Conservation (phyloP, 2,888 invertebrate species). For the Leptarthrus brevirostris region DNA sequence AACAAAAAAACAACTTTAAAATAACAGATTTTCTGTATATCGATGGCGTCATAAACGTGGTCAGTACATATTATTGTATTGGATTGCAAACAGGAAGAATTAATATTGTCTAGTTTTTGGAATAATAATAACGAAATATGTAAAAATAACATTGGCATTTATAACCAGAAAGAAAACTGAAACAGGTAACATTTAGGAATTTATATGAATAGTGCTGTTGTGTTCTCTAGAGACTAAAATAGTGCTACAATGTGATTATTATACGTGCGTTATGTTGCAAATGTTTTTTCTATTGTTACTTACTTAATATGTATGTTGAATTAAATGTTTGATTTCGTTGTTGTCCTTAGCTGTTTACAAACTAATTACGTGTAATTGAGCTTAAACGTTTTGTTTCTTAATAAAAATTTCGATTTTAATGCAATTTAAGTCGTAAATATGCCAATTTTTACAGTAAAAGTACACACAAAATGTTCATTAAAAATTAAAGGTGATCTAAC, state of each 20-base stretch:
- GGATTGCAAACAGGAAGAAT: neutral
- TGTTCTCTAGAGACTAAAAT: constrained; percentile 36
- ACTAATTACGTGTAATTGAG: too few relatives aligned
- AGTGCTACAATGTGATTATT: constrained; percentile 26
- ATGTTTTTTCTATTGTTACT: neutral
- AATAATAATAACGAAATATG: constrained; percentile 14
- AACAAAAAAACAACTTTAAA: neutral
- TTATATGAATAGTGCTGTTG: constrained; percentile 36
- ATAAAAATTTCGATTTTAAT: too few relatives aligned
- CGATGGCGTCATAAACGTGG: neutral
- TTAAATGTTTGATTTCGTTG: too few relatives aligned
- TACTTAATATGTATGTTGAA: neutral
- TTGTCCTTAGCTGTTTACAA: neutral
- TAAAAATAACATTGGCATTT: neutral
- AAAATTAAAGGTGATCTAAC: too few relatives aligned
- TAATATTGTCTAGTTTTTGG: too few relatives aligned
- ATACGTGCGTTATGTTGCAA: constrained; percentile 14
- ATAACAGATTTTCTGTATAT: too few relatives aligned
- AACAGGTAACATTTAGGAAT: constrained; percentile 43
- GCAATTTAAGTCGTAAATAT: too few relatives aligned
- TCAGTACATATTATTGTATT: neutral
- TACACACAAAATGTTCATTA: too few relatives aligned
- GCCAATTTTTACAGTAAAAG: too few relatives aligned
- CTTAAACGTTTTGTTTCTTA: too few relatives aligned
- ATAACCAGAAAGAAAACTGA: constrained; percentile 16